These are phyloP conservation scores for Orientallactaga bullata DNA, from an alignment of 2,113 vertebrate species.

Conservation along the genomic window DNA sequence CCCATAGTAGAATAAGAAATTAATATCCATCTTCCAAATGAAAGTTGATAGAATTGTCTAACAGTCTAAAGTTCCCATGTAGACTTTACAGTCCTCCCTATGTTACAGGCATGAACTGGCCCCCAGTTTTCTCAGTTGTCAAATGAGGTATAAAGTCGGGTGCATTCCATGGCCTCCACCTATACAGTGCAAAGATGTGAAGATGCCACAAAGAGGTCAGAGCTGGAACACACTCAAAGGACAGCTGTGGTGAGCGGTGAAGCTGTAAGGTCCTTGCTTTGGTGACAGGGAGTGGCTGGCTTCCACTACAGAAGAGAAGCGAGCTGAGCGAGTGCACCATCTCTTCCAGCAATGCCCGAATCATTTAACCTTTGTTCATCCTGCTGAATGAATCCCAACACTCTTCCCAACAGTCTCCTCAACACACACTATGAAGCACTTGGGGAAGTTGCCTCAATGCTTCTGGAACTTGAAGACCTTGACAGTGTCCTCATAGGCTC, in stretches of 20 bases:
- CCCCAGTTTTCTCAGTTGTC: background rate
- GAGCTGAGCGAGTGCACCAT: background rate
- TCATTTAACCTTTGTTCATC: background rate
- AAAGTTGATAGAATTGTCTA: background rate
- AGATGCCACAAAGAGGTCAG: background rate
- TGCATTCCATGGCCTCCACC: background rate
- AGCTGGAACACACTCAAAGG: background rate
- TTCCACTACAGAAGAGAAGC: background rate
- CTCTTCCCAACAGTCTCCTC: background rate
- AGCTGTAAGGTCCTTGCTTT: background rate
- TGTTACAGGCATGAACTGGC: fast-evolving
- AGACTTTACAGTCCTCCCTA: too few species aligned
- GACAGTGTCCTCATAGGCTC: fast-evolving
- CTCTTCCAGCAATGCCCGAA: background rate
- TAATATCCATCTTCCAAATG: background rate
- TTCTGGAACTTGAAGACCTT: background rate
- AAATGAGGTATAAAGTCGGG: background rate
- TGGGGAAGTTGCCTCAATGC: too few species aligned
- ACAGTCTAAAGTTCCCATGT: background rate
- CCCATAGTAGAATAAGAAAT: background rate
- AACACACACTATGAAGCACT: background rate
- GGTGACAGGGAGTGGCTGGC: background rate
- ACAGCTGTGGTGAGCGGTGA: background rate
- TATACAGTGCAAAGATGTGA: background rate
- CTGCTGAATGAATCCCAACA: background rate